Evolutionary conservation across 2,888 invertebrate species (phyloP), one percentile per base, ranked within the genome.

Genomic region (Tenthredo scrophulariae): DNA sequence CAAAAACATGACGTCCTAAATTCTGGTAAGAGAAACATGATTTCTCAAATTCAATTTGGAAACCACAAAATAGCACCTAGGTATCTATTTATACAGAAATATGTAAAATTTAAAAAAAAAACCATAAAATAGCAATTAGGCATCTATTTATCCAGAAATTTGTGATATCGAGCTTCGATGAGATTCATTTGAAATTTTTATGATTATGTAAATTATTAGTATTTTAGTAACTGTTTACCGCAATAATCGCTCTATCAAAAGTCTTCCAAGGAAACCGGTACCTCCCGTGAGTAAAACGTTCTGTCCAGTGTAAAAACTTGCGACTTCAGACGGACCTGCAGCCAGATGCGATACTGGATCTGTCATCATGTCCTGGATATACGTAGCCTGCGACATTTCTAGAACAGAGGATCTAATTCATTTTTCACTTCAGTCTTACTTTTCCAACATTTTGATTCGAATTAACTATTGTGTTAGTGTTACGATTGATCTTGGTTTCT

Each of bases 201-300:
- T 9, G 9, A 62, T 50, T 50, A 3, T 62, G 62, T 15, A 15
- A 26, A 29, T 29, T 29, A 15, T 13, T 26, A 15, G 9, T 29
- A 26, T 29, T 67, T 26, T 33, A 33, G 7, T 67, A 13, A 62
- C 22, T 33, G 6, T 13, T 62, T 29, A 93, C 93, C 93, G 89
- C 26, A 93, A 88, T 80, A 93, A 87, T 88, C 93, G 93, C 84
- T 93, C 93, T 40, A 92, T 84, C 26, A 93, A 86, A 54, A 93
- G 88, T 85, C 88, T 91, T 26, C 93, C 93, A 37, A 93, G 85
- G 72, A 93, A 93, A 15, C 93, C 93, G 9, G 92, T 91, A 72
- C 91, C 92, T 65, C 93, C 93, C 4, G 93, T 93, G 15, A 93
- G 74, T 37, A 93, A 88, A 37, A 93, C 86, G 43, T 91, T 91